Evolutionary conservation across 2,797 vertebrate species (phyloP), one percentile per base, ranked within the genome.

Genomic region (Myotis planiceps): DNA sequence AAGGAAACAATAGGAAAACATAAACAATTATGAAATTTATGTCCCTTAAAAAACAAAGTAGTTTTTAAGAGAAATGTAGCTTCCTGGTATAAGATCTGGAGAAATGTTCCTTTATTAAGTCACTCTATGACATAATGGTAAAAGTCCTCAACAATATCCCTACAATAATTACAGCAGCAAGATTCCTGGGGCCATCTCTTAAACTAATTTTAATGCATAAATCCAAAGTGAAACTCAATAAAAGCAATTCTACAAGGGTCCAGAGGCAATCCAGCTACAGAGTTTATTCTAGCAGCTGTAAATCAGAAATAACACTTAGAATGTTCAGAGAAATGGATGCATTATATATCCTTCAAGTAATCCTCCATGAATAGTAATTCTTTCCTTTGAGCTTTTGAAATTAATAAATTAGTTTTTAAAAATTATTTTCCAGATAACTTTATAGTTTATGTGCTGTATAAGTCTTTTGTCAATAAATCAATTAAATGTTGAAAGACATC

Each of bases 21-120:
- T 32, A 51, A 94, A 91, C 39, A 86, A 88, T 53, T 80, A 88
- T 78, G 82, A 90, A 84, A 81, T 76, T 63, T 51, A 7, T 95
- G 75, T 87, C 25, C 45, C 39, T 37, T n/a, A n/a, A n/a, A 94
- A 83, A 94, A 86, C 65, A 32, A 92, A 88, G 42, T 90, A 74
- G 16, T 87, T 95, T 51, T 96, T 91, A 87, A 86, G 51, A 90
- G 71, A 87, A 92, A 79, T 83, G 63, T 15, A 89, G 23, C 69
- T 95, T 91, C 63, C 58, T 83, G 39, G 39, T 94, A 89, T 65
- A 79, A 42, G 15, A 63, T 81, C 47, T 27, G 9, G 55, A 94
- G 60, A 82, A 75, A 83, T 83, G 12, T 81, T 79, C 58, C 55
- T 69, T 85, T 65, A 85, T 49, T 63, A 84, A 94, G 34, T 95